Percentiles rank a stretch among this genome's conserved stretches.
Conservation (phyloP, 2,888 invertebrate species). For the Scelioninae gen. 1 region DNA sequence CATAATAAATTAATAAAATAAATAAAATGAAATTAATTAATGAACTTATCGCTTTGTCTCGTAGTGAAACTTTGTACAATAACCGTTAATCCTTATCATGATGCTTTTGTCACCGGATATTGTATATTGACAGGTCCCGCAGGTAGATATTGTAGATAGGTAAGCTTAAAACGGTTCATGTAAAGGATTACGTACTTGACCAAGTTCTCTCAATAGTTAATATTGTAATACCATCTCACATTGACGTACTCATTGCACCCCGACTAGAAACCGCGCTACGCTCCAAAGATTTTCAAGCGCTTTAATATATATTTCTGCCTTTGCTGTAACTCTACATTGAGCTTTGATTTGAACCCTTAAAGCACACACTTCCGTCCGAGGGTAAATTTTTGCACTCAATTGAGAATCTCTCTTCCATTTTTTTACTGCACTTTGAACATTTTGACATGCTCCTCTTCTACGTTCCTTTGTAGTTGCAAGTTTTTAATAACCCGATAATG, state of each 20-base stretch:
- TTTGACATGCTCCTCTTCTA: not conserved
- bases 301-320: slow-evolving; percentile 14
- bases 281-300: slow-evolving; percentile 14
- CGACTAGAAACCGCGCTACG: slow-evolving; percentile 12
- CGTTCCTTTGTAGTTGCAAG: not conserved
- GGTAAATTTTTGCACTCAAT: slow-evolving; percentile 6
- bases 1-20: slow-evolving; percentile 3
- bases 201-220: slow-evolving; percentile 56
- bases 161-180: slow-evolving; percentile 48
- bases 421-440: not conserved
- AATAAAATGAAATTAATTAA: slow-evolving; percentile 43
- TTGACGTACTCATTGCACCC: slow-evolving; percentile 15
- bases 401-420: not conserved
- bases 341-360: slow-evolving; percentile 25
- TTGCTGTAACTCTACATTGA: not conserved
- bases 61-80: slow-evolving; percentile 41
- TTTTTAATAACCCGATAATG: slow-evolving; percentile 27
- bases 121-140: slow-evolving; percentile 44
- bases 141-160: slow-evolving; percentile 46
- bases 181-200: slow-evolving; percentile 61
- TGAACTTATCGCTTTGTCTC: slow-evolving; percentile 44
- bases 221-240: slow-evolving; percentile 51
- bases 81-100: slow-evolving; percentile 47
- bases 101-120: slow-evolving; percentile 54
- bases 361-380: not conserved